Conservation (phyloP, 2,888 invertebrate species). For the Nomada flava region DNA sequence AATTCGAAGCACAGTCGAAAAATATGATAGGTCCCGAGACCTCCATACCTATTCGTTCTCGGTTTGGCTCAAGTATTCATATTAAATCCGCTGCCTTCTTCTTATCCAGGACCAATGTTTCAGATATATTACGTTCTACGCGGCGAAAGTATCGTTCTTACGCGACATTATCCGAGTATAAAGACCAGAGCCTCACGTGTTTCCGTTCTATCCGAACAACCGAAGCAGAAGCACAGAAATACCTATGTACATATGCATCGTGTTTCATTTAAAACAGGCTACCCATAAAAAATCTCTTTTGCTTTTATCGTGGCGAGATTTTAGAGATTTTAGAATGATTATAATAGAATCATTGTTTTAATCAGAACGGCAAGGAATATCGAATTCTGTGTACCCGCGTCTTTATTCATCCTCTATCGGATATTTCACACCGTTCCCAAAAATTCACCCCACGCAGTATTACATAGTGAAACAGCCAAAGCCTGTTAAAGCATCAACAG, state of each 20-base stretch:
- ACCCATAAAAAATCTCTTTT: no score
- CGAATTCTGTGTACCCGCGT: no score
- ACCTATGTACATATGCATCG: constrained; percentile 31
- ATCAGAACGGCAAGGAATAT: no score
- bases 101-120: constrained; percentile 52
- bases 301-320: no score
- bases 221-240: constrained; percentile 36
- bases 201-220: neutral
- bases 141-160: constrained; percentile 49
- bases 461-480: no score
- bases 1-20: constrained; percentile 40
- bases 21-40: constrained; percentile 40
- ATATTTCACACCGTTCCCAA: no score
- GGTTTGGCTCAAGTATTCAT: constrained; percentile 52
- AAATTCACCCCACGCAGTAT: no score
- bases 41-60: constrained; percentile 39
- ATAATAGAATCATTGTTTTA: no score
- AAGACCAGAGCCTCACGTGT: constrained; percentile 27
- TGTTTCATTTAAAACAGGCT: no score
- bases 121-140: constrained; percentile 63
- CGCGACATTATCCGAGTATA: constrained; percentile 63
- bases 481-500: no score
- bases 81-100: constrained; percentile 50
- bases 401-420: no score
- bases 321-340: no score